Evolutionary conservation across 1,140 invertebrate genomes (phyloP).

Genomic region (Lucilia cuprina): DNA sequence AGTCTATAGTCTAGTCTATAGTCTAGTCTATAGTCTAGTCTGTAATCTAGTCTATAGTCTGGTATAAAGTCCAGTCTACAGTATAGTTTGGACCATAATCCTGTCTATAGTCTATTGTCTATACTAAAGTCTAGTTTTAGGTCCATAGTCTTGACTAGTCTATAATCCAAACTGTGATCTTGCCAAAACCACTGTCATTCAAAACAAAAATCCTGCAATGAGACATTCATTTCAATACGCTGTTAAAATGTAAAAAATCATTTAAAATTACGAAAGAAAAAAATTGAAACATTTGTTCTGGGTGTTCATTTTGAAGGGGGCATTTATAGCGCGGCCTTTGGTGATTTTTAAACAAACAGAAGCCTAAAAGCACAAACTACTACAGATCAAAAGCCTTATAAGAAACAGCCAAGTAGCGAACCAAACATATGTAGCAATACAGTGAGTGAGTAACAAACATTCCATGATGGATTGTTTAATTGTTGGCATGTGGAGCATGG

Average conservation of each 20-base stretch:
- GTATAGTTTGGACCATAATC: too few species aligned
- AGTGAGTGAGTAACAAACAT: neutral
- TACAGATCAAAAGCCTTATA: neutral
- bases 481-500: slow-evolving; percentile 32
- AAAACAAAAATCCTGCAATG: neutral
- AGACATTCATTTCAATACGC: neutral
- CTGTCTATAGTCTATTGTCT: too few species aligned
- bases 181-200: too few species aligned
- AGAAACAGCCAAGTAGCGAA: neutral
- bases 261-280: neutral
- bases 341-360: slow-evolving; percentile 27
- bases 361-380: neutral
- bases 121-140: too few species aligned
- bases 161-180: too few species aligned
- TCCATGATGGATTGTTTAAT: slow-evolving; percentile 28
- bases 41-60: too few species aligned
- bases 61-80: too few species aligned
- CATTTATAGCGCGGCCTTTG: neutral
- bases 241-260: neutral
- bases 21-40: too few species aligned
- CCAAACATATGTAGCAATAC: neutral
- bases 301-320: neutral
- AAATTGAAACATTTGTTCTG: neutral
- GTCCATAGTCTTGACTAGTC: too few species aligned
- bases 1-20: too few species aligned